A percentile compares a stretch with the other conserved stretches of the same genome.
These are phyloP conservation scores for Zaprionus vittiger DNA, from an alignment of 1,140 invertebrate species.

Conservation along the genomic window DNA sequence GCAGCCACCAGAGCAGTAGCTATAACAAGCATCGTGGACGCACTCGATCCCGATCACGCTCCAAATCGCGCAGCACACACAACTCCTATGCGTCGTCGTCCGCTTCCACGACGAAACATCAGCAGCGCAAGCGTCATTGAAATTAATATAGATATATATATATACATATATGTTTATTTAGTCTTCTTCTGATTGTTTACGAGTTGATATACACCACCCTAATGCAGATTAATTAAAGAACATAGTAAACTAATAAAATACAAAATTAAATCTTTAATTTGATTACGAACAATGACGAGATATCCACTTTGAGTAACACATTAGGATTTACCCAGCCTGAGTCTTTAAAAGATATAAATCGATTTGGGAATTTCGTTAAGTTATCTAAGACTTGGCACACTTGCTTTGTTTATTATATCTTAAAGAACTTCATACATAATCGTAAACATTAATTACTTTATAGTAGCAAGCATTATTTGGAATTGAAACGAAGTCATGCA, in stretches of 20 bases:
- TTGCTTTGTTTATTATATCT: constrained; percentile 52
- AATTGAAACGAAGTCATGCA: constrained; percentile 12
- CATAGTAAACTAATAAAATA: constrained; percentile 25
- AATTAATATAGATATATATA: constrained; percentile 39
- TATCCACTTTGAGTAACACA: constrained; percentile 7
- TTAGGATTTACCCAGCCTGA: neutral
- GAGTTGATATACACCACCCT: constrained; percentile 19
- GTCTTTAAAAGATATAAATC: neutral
- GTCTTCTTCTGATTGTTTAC: constrained; percentile 38
- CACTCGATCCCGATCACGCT: constrained; percentile 58
- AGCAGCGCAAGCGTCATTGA: constrained; percentile 65
- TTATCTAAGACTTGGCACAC: constrained; percentile 45
- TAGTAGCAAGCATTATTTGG: constrained; percentile 14
- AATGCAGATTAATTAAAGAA: constrained; percentile 37
- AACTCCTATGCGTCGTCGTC: constrained; percentile 67
- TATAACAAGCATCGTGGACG: constrained; percentile 36
- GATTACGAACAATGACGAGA: constrained; percentile 5
- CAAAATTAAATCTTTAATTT: constrained; percentile 8
- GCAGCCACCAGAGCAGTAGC: constrained; percentile 55
- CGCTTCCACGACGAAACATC: constrained; percentile 59
- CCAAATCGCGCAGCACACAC: constrained; percentile 66
- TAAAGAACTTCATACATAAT: constrained; percentile 37
- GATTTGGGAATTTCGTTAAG: constrained; percentile 9
- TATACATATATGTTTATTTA: constrained; percentile 27
- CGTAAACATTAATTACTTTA: constrained; percentile 23